phyloP scores from a whole-genome alignment of 2,113 vertebrate genomes.

The Oncorhynchus mykiss region DNA sequence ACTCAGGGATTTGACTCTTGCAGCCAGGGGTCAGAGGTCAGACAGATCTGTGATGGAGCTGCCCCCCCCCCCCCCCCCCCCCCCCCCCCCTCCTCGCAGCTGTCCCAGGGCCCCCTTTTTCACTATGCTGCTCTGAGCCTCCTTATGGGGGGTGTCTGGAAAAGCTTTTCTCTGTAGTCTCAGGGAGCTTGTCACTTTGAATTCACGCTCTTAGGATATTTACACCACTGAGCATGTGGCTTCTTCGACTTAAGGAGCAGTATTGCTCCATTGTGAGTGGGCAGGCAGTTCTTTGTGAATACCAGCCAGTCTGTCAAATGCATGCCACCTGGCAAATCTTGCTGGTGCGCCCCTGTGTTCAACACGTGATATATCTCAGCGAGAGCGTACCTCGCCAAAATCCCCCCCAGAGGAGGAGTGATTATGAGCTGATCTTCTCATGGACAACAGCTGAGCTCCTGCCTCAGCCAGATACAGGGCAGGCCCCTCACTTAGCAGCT shows the following conservation, averaged over 20 bases:
- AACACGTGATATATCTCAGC: constrained; percentile 5
- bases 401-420: neutral
- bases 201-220: constrained; percentile 1
- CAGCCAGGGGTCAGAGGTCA: constrained; percentile 35
- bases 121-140: neutral
- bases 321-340: constrained; percentile 13
- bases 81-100: constrained; percentile 2
- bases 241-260: neutral
- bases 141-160: neutral
- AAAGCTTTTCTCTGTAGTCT: neutral
- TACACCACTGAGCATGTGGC: constrained; percentile 2
- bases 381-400: constrained; percentile 19
- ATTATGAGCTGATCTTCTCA: constrained; percentile 42
- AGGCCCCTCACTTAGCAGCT: constrained; percentile 46
- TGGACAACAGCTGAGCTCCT: constrained; percentile 73
- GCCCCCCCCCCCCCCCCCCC: neutral
- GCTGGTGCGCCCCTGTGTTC: constrained; percentile 11
- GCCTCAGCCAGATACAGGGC: constrained; percentile 65
- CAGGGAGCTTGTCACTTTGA: constrained; percentile 7
- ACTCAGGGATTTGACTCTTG: constrained; percentile 13
- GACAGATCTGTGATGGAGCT: constrained; percentile 18
- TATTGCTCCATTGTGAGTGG: neutral
- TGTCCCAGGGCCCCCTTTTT: constrained; percentile 12
- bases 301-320: constrained; percentile 4
- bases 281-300: constrained; percentile 9